A percentile compares a stretch with the other conserved stretches of the same genome.
phyloP scores from a whole-genome alignment of 2,888 invertebrate genomes.

The Apotomis betuletana region DNA sequence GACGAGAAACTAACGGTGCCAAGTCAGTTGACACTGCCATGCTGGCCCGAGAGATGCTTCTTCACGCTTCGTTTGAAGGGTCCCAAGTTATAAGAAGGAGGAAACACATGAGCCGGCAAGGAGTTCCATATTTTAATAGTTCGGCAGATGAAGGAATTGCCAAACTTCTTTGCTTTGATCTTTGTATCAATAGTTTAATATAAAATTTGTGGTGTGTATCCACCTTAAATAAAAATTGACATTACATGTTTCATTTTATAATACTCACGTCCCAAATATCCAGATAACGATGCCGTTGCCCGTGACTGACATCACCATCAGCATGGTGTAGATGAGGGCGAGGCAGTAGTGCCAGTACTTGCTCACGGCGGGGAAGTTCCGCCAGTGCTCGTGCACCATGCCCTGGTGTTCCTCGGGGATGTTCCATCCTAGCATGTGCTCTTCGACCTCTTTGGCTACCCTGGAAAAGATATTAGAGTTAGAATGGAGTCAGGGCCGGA shows the following conservation, averaged over 20 bases:
- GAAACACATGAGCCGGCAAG: too few relatives aligned
- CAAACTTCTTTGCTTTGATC: too few relatives aligned
- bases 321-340: constrained; percentile 85
- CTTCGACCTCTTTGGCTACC: constrained; percentile 73
- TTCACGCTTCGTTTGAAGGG: too few relatives aligned
- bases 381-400: constrained; percentile 88
- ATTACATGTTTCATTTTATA: neutral
- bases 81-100: too few relatives aligned
- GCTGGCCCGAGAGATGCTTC: too few relatives aligned
- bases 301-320: constrained; percentile 84
- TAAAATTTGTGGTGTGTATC: too few relatives aligned
- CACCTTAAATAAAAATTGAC: too few relatives aligned
- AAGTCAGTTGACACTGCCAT: too few relatives aligned
- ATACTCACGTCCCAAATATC: constrained; percentile 88
- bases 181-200: too few relatives aligned
- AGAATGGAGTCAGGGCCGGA: neutral
- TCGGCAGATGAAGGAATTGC: too few relatives aligned
- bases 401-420: constrained; percentile 86
- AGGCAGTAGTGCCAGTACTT: constrained; percentile 86
- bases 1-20: too few relatives aligned
- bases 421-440: constrained; percentile 86
- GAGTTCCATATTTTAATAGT: too few relatives aligned
- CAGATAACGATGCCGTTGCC: constrained; percentile 90
- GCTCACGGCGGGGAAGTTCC: constrained; percentile 85
- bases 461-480: constrained; percentile 49